phyloP scores from a whole-genome alignment of 2,888 invertebrate genomes.

The Drosophila birchii region DNA sequence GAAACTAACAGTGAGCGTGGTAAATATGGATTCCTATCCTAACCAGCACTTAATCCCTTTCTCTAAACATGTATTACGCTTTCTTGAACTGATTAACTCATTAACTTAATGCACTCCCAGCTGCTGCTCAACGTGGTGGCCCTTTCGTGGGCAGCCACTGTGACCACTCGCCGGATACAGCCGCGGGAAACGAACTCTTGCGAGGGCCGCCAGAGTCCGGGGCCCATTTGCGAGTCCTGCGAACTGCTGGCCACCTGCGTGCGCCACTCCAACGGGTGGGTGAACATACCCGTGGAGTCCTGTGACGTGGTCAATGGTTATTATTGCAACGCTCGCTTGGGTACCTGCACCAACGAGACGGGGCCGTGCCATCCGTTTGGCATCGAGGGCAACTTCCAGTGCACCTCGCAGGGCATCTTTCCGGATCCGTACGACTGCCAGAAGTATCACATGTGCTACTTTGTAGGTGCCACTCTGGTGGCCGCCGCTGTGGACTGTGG shows the following conservation, averaged over 20 bases:
- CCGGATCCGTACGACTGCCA: slow-evolving; percentile 85
- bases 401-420: slow-evolving; percentile 83
- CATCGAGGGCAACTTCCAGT: slow-evolving; percentile 83
- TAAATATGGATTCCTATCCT: slow-evolving; percentile 12
- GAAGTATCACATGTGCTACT: slow-evolving; percentile 84
- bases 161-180: slow-evolving; percentile 62
- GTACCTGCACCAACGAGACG: slow-evolving; percentile 82
- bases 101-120: slow-evolving; percentile 26
- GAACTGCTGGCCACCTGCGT: slow-evolving; percentile 83
- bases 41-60: background rate
- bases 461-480: slow-evolving; percentile 81
- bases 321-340: slow-evolving; percentile 81
- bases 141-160: slow-evolving; percentile 40
- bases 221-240: slow-evolving; percentile 84
- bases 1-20: slow-evolving; percentile 47
- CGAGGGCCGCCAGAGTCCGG: slow-evolving; percentile 78
- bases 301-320: slow-evolving; percentile 82
- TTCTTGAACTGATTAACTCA: background rate
- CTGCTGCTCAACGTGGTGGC: slow-evolving; percentile 48
- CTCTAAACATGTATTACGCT: background rate
- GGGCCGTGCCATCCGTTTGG: slow-evolving; percentile 84
- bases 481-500: slow-evolving; percentile 83
- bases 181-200: slow-evolving; percentile 82
- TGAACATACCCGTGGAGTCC: slow-evolving; percentile 83
- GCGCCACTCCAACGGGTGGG: slow-evolving; percentile 82